Evolutionary conservation across 2,888 invertebrate genomes (phyloP).

Genomic region (Lasioglossum malachurum): DNA sequence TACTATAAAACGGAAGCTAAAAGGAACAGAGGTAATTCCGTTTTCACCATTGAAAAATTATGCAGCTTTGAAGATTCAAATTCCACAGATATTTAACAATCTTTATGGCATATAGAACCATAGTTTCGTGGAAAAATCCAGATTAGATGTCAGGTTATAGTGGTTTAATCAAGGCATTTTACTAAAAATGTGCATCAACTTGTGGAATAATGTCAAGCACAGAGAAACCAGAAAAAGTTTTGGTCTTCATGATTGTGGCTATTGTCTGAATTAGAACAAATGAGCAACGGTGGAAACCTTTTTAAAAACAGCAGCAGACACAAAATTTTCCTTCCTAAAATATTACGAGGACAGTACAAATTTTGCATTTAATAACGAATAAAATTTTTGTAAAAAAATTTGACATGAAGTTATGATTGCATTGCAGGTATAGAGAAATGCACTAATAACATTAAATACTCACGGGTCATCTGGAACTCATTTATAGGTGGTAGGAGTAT

Average conservation of each 20-base stretch:
- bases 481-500: not conserved
- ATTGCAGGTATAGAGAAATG: not conserved
- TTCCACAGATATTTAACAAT: not conserved
- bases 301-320: not conserved
- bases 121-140: not conserved
- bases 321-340: not conserved
- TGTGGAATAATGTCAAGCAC: not conserved
- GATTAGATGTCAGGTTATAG: not conserved
- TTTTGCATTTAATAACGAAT: not conserved
- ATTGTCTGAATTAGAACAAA: not conserved
- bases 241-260: not conserved
- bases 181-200: not conserved
- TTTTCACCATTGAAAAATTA: slow-evolving; percentile 14
- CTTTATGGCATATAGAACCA: not conserved
- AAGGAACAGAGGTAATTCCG: not conserved
- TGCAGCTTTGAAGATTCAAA: not conserved
- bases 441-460: not conserved
- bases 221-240: not conserved
- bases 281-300: not conserved
- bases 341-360: not conserved
- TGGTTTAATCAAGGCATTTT: not conserved
- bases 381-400: not conserved
- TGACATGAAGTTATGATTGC: not conserved
- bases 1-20: slow-evolving; percentile 21
- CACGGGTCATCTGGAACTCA: not conserved